Evolutionary conservation across 2,888 invertebrate genomes (phyloP).

Genomic region (Lampropteryx suffumata): DNA sequence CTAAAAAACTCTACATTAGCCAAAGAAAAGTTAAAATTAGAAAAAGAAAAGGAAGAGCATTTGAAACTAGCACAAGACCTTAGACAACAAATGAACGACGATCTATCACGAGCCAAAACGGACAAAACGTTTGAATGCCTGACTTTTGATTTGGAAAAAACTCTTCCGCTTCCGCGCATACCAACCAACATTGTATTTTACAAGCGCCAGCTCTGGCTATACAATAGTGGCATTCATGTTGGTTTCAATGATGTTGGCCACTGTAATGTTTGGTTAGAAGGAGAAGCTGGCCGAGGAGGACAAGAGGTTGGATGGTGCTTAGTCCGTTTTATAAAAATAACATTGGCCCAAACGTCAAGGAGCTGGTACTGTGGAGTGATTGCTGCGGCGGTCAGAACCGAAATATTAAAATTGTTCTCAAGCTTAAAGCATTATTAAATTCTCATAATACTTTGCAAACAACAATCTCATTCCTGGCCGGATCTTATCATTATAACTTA

Average conservation of each 20-base stretch:
- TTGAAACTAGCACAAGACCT: too few relatives aligned
- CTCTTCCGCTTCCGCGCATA: too few relatives aligned
- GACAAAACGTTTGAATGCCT: too few relatives aligned
- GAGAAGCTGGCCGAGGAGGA: neutral
- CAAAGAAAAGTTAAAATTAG: too few relatives aligned
- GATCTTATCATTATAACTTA: too few relatives aligned
- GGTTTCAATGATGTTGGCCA: neutral
- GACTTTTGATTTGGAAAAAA: too few relatives aligned
- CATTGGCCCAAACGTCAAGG: neutral
- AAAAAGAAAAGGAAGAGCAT: too few relatives aligned
- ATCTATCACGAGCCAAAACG: too few relatives aligned
- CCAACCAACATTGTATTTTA: neutral
- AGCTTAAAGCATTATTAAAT: constrained; percentile 23
- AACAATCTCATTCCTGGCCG: too few relatives aligned
- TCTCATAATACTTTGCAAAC: constrained; percentile 10
- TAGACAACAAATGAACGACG: too few relatives aligned
- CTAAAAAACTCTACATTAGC: too few relatives aligned
- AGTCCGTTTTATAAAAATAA: neutral
- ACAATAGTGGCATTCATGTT: neutral
- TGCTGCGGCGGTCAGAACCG: constrained; percentile 36
- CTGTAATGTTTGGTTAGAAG: neutral
- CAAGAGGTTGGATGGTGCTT: neutral
- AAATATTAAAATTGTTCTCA: constrained; percentile 33
- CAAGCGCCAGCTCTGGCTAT: neutral
- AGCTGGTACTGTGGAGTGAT: constrained; percentile 2